phyloP scores from a whole-genome alignment of 2,888 invertebrate genomes.

The Apomyelois bistriatella region DNA sequence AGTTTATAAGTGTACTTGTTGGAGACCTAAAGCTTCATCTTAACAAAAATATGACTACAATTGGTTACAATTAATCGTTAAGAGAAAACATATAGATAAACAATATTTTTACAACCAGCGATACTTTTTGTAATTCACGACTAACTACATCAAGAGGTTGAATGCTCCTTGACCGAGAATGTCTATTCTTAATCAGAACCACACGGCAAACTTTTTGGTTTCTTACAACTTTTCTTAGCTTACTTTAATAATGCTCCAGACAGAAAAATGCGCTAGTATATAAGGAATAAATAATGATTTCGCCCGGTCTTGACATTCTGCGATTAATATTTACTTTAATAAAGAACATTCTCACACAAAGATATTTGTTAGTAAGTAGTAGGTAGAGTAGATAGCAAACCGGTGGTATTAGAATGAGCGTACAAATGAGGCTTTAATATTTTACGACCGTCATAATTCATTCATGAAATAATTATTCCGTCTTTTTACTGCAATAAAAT shows the following conservation, averaged over 20 bases:
- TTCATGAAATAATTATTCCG: constrained; percentile 11
- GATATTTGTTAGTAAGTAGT: constrained; percentile 1
- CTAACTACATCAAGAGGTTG: too few relatives aligned
- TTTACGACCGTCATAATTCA: constrained; percentile 10
- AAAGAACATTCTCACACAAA: background rate
- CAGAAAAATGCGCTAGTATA: constrained; percentile 21
- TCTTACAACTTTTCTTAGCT: too few relatives aligned
- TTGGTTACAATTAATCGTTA: constrained; percentile 19
- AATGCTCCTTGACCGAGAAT: too few relatives aligned
- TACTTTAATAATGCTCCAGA: too few relatives aligned
- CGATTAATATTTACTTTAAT: background rate
- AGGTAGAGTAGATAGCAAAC: background rate
- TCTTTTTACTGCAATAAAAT: constrained; percentile 30
- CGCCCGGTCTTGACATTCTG: background rate
- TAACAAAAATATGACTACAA: constrained; percentile 10
- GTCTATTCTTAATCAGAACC: too few relatives aligned
- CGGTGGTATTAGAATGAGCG: background rate
- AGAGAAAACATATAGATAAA: too few relatives aligned
- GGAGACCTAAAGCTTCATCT: background rate
- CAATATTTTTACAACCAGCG: too few relatives aligned
- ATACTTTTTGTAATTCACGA: too few relatives aligned
- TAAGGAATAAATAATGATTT: constrained; percentile 1
- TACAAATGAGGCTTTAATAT: constrained; percentile 6
- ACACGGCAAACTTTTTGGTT: too few relatives aligned
- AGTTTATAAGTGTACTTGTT: background rate